phyloP scores from a whole-genome alignment of 2,888 invertebrate genomes.

The Bombyx huttoni region DNA sequence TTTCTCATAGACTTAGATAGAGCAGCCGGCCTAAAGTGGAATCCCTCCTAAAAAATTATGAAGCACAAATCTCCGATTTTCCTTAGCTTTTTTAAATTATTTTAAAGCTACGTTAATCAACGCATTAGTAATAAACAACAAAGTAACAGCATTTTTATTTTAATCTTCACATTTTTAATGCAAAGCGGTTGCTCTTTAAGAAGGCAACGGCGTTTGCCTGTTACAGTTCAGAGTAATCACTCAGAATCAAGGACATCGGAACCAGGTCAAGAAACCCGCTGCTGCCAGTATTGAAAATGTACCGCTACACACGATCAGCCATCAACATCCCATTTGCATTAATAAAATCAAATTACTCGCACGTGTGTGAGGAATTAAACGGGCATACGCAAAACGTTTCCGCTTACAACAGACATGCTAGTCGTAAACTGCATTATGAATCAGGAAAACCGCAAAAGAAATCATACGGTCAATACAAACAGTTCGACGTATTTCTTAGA shows the following conservation, averaged over 20 bases:
- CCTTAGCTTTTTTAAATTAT: too few relatives aligned
- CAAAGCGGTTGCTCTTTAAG: too few relatives aligned
- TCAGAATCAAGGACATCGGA: constrained; percentile 33
- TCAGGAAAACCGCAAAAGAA: not conserved
- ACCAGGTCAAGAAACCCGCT: constrained; percentile 33
- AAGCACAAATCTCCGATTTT: too few relatives aligned
- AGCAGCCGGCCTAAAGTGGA: too few relatives aligned
- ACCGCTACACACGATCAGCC: constrained; percentile 44
- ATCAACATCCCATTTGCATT: constrained; percentile 24
- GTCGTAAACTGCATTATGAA: not conserved
- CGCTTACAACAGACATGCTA: not conserved
- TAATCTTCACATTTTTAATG: too few relatives aligned
- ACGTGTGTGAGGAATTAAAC: constrained; percentile 2
- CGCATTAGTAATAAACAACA: too few relatives aligned
- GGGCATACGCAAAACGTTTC: not conserved
- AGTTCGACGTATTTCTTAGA: too few relatives aligned
- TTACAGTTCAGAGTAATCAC: not conserved
- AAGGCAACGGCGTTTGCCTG: not conserved
- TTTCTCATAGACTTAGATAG: too few relatives aligned
- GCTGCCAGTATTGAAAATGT: constrained; percentile 14
- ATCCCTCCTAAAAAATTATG: too few relatives aligned
- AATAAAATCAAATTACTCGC: constrained; percentile 2
- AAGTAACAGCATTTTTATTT: too few relatives aligned
- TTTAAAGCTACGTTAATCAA: too few relatives aligned
- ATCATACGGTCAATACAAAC: not conserved